Evolutionary conservation across 2,888 invertebrate species (phyloP), one percentile per base, ranked within the genome.

Genomic region (Lathronympha strigana): DNA sequence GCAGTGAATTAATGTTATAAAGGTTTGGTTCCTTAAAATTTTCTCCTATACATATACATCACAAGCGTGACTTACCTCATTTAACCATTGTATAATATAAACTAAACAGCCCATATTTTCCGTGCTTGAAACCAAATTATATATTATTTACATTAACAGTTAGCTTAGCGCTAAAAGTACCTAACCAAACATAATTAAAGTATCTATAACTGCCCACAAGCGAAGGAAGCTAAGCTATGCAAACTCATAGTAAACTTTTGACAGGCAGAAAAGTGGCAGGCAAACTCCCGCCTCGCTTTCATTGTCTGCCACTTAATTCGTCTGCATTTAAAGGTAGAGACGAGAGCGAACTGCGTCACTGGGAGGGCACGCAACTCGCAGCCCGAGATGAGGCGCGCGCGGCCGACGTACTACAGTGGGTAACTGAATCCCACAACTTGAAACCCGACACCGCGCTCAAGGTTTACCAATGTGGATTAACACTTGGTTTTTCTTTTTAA

Each of bases 391-490:
- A 72, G 76, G 78, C 74, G 75, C 78, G 74, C 21, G 80, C 84
- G 82, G 84, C 84, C 73, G 81, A 74, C 82, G 90, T 61, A 61
- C 9, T 64, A 50, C 40, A 61, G 66, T 61, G 66, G 61, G 66
- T 85, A 90, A 90, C 86, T 75, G 71, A 85, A 88, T 77, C 78
- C 79, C 73, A 68, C 71, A 63, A 74, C 63, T 69, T 72, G 71
- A 67, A 81, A 92, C 79, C 72, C 75, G 84, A 92, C 76, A 84
- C 84, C 73, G 68, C 70, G 78, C 80, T 85, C 90, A 90, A 91
- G 91, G 91, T 83, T 88, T 86, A 85, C 61, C 82, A 83, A 85
- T 87, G 81, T 84, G 84, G 83, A 88, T 87, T 87, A 86, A 79
- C 82, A 79, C 74, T 73, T 78, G 80, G 82, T 88, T 82, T 79